Percentiles rank a stretch among this genome's conserved stretches.
Evolutionary conservation across 23 tunicate genomes (phyloP).

Genomic region (Styela plicata): DNA sequence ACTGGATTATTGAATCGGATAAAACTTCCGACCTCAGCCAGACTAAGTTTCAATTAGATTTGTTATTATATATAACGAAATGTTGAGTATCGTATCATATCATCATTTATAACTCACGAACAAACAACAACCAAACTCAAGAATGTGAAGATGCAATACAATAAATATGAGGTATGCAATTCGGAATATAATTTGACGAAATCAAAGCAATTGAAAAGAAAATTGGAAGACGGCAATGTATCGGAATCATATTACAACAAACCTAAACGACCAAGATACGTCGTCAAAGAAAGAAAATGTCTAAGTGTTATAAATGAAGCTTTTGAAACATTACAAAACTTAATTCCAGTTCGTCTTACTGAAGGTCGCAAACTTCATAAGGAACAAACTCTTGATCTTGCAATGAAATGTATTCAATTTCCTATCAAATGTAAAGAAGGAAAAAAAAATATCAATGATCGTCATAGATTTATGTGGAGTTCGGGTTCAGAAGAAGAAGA

Average conservation of each 20-base stretch:
- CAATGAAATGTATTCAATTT: not conserved
- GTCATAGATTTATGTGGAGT: slow-evolving; percentile 18
- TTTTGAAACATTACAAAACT: not conserved
- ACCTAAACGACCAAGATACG: not conserved
- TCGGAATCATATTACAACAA: not conserved
- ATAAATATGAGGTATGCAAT: too few relatives aligned
- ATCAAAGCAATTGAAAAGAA: not conserved
- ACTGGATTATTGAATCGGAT: not conserved
- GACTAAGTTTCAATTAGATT: not conserved
- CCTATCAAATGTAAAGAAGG: slow-evolving; percentile 8
- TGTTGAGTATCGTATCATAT: not conserved
- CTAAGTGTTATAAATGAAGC: slow-evolving; percentile 8
- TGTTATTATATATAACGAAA: not conserved
- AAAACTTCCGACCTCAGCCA: not conserved
- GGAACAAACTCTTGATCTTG: slow-evolving; percentile 13
- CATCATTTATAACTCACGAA: not conserved
- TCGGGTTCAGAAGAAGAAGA: slow-evolving; percentile 26
- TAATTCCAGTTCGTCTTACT: slow-evolving; percentile 14
- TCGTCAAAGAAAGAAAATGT: slow-evolving; percentile 2
- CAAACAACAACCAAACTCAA: not conserved
- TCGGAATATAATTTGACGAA: not conserved
- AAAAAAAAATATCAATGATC: slow-evolving; percentile 4
- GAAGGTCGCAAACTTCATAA: slow-evolving; percentile 17
- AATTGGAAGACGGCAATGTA: not conserved
- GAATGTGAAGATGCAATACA: not conserved